A percentile compares a stretch with the other conserved stretches of the same genome.
Conservation (phyloP, 2,113 vertebrate genomes). For the Mastomys natalensis region DNA sequence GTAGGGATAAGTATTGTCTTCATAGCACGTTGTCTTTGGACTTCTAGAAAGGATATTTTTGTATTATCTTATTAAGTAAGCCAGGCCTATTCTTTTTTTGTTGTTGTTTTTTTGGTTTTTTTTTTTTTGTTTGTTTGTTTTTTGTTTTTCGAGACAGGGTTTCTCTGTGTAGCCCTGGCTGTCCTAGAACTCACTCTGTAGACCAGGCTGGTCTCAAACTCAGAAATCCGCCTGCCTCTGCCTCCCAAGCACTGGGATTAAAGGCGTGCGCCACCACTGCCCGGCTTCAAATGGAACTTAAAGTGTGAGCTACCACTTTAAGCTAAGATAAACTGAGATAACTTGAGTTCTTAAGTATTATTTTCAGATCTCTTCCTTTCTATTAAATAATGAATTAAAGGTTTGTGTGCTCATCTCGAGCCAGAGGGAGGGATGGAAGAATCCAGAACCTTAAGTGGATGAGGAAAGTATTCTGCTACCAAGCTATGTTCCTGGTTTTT, state of each 20-base stretch:
- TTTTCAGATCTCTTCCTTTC: slow-evolving; percentile 17
- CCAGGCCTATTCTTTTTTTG: not conserved
- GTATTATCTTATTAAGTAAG: not conserved
- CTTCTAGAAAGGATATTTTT: not conserved
- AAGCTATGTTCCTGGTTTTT: not conserved
- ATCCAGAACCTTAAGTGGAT: not conserved
- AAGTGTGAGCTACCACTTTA: no score
- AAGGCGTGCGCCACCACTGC: no score
- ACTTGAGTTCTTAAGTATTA: not conserved
- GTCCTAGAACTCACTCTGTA: not conserved
- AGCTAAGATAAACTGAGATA: not conserved
- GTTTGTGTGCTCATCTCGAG: not conserved
- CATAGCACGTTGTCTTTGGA: slow-evolving; percentile 12
- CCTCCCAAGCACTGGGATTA: no score
- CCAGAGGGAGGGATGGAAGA: no score
- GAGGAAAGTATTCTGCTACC: not conserved
- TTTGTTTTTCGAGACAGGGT: not conserved
- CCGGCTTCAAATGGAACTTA: no score
- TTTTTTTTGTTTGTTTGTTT: no score
- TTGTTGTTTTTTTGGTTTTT: not conserved
- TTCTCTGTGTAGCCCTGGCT: not conserved
- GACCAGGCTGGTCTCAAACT: not conserved
- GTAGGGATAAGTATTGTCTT: slow-evolving; percentile 15
- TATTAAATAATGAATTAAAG: not conserved
- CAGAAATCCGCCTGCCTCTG: no score